These are phyloP conservation scores for Psococerastis gibbosa DNA, from an alignment of 2,888 invertebrate genomes.

Conservation along the genomic window DNA sequence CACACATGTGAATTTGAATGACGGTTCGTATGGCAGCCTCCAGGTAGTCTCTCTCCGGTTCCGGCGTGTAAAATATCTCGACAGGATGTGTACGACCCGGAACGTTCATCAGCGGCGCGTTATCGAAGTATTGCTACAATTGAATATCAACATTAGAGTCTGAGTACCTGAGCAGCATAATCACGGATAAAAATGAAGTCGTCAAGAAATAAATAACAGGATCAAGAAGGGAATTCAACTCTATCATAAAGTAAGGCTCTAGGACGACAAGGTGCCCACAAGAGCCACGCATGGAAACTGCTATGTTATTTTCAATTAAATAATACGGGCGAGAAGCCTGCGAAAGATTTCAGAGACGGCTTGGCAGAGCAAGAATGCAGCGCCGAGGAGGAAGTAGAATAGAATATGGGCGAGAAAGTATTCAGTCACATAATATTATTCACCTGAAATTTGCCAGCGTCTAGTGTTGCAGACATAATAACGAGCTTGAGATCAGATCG, in stretches of 20 bases:
- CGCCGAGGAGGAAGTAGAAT: too few species aligned
- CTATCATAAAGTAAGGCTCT: neutral
- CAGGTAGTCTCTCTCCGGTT: slow-evolving; percentile 92
- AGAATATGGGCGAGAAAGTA: too few species aligned
- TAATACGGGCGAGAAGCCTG: too few species aligned
- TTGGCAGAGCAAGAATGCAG: too few species aligned
- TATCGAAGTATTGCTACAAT: slow-evolving; percentile 82
- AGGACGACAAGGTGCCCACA: too few species aligned
- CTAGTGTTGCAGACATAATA: slow-evolving; percentile 97
- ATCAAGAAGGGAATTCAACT: too few species aligned
- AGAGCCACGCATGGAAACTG: too few species aligned
- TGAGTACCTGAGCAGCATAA: too few species aligned
- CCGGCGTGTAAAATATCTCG: slow-evolving; percentile 97
- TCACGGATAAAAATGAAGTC: slow-evolving; percentile 10
- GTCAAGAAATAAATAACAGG: slow-evolving; percentile 3
- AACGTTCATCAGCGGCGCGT: slow-evolving; percentile 95
- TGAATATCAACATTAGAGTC: too few species aligned
- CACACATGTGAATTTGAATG: slow-evolving; percentile 91
- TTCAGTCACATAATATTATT: too few species aligned
- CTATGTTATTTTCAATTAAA: too few species aligned
- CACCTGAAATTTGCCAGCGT: slow-evolving; percentile 92
- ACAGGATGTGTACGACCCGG: slow-evolving; percentile 92
- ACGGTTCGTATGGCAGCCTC: slow-evolving; percentile 98
- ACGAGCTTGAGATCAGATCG: slow-evolving; percentile 86
- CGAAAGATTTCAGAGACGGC: too few species aligned